Evolutionary conservation across 2,797 vertebrate species (phyloP).

Genomic region (Spea hammondii): DNA sequence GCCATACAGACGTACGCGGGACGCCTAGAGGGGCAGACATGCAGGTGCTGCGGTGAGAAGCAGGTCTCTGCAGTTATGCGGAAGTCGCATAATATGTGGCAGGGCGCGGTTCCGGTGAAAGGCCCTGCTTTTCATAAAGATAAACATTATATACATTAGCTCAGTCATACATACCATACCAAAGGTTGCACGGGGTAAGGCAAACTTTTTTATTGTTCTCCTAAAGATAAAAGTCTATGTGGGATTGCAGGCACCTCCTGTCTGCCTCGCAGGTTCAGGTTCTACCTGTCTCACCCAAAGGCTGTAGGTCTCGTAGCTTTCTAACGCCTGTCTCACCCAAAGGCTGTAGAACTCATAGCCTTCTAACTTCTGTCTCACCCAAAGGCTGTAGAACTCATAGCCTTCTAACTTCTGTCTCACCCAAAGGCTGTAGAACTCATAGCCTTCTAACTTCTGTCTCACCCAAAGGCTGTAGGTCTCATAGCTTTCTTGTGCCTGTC

Average conservation of each 20-base stretch:
- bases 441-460: constrained; percentile 3
- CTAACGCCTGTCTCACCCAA: background rate
- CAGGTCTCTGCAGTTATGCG: constrained; percentile 33
- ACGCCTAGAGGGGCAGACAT: background rate
- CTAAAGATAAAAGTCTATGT: constrained; percentile 43
- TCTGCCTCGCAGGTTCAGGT: constrained; percentile 31
- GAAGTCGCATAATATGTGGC: constrained; percentile 29
- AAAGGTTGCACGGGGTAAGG: constrained; percentile 49
- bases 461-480: constrained; percentile 7
- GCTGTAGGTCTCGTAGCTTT: background rate
- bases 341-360: background rate
- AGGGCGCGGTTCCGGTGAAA: constrained; percentile 38
- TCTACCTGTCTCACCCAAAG: constrained; percentile 27
- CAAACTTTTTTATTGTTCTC: constrained; percentile 40
- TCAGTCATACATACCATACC: constrained; percentile 30
- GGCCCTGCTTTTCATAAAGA: constrained; percentile 37
- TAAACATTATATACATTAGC: constrained; percentile 41
- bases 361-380: constrained; percentile 13
- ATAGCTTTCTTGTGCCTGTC: background rate
- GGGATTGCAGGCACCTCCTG: constrained; percentile 35
- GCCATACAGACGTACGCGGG: no score
- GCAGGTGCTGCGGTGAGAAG: background rate
- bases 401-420: background rate
- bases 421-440: background rate
- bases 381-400: constrained; percentile 1